These are phyloP conservation scores for Phylloscopus trochiloides DNA, from an alignment of 2,113 vertebrate genomes.

Conservation along the genomic window DNA sequence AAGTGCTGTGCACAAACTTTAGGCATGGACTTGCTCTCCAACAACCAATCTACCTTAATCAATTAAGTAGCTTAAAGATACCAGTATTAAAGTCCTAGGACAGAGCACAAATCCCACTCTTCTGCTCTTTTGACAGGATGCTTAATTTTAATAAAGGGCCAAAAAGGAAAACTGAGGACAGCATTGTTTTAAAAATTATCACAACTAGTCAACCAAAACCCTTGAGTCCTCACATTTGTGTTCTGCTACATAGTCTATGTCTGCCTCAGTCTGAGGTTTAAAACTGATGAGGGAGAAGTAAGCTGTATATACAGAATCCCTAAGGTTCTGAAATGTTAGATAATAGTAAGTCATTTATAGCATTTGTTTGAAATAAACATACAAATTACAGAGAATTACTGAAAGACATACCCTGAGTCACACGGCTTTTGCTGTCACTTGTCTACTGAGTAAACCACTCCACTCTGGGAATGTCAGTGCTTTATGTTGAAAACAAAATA, in stretches of 20 bases:
- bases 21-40: neutral
- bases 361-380: conserved; percentile 13
- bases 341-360: neutral
- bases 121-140: neutral
- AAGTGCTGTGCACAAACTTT: neutral
- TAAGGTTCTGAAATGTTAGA: neutral
- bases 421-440: neutral
- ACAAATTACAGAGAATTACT: neutral
- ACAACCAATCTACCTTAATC: neutral
- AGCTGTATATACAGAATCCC: neutral
- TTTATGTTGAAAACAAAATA: neutral
- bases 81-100: neutral
- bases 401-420: neutral
- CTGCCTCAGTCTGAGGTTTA: neutral
- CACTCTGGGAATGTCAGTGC: neutral
- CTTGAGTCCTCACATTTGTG: neutral
- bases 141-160: neutral
- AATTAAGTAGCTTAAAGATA: neutral
- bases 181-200: neutral
- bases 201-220: neutral
- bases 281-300: neutral
- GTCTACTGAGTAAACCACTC: neutral
- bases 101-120: neutral
- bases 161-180: neutral
- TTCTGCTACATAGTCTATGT: neutral